Conservation (phyloP, 2,888 invertebrate species). For the Zygogramma bicolorata region DNA sequence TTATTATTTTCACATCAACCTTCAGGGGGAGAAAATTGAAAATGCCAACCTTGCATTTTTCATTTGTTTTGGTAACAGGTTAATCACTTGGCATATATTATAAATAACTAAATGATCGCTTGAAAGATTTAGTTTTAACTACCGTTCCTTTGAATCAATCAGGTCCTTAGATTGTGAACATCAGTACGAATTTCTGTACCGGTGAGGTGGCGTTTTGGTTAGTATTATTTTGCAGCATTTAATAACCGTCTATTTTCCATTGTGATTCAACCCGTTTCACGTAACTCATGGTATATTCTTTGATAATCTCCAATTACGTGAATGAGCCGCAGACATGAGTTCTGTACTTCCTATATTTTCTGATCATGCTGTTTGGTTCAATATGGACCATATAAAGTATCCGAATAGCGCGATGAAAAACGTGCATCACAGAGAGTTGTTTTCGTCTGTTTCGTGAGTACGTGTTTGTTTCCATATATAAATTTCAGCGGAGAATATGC, state of each 20-base stretch:
- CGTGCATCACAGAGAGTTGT: background rate
- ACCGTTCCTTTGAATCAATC: background rate
- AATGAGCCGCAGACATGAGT: background rate
- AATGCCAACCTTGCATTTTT: background rate
- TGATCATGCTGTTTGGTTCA: background rate
- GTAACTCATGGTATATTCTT: background rate
- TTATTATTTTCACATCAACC: too few species aligned
- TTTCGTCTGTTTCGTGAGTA: background rate
- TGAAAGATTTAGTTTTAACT: background rate
- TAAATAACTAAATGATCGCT: background rate
- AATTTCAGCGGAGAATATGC: background rate
- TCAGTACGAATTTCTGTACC: constrained; percentile 1
- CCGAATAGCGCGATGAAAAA: background rate
- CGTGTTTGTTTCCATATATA: background rate
- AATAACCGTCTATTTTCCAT: background rate
- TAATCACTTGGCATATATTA: background rate
- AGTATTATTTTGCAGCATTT: background rate
- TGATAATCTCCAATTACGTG: constrained; percentile 1
- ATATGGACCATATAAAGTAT: too few species aligned
- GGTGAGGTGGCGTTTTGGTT: background rate
- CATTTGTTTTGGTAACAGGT: background rate
- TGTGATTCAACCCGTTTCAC: constrained; percentile 1
- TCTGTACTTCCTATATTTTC: background rate
- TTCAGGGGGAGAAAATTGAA: too few species aligned
- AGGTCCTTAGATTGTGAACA: background rate